Evolutionary conservation across 2,113 vertebrate genomes (phyloP), one percentile per base, ranked within the genome.

Genomic region (Pterocles orientalis): DNA sequence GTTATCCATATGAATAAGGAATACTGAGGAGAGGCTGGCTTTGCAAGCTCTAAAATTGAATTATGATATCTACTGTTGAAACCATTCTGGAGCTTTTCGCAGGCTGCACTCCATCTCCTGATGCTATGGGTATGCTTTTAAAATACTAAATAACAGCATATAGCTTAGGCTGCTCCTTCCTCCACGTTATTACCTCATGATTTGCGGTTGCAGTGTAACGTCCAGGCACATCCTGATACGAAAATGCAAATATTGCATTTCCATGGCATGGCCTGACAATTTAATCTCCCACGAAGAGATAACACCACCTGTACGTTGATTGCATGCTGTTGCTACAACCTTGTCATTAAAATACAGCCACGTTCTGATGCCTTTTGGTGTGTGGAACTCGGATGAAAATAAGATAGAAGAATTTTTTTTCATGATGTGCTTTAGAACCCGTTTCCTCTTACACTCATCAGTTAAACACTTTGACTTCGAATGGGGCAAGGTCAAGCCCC

Each of bases 161-260:
- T 2, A 17, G 64, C 9, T 41, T 2, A 56, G 85, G 69, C 61
- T 77, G 21, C 86, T 88, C 72, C 77, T 94, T 71, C 43, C 57
- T 92, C 51, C 19, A 3, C 15, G 0, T 47, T 69, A 26, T 48
- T 76, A n/a, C 2, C 69, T 90, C 80, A 43, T 60, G 80, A 43
- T 86, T 12, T 57, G 82, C 0, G 0, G 78, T 36, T 53, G 88
- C 69, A 56, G 39, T 71, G 60, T 58, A 34, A 53, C 6, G 33
- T 83, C 79, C 76, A 83, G 83, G 85, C 85, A 91, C 89, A 78
- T 95, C 72, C 85, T n/a, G 82, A 78, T 31, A 94, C 81, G 14
- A 72, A 90, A 90, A 86, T 60, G 85, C 88, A 77, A 87, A 89
- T 71, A 62, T 13, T 94, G 85, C 88, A 89, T 91, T 92, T 94